Evolutionary conservation across 2,113 vertebrate species (phyloP).

Genomic region (Ailuropoda melanoleuca): DNA sequence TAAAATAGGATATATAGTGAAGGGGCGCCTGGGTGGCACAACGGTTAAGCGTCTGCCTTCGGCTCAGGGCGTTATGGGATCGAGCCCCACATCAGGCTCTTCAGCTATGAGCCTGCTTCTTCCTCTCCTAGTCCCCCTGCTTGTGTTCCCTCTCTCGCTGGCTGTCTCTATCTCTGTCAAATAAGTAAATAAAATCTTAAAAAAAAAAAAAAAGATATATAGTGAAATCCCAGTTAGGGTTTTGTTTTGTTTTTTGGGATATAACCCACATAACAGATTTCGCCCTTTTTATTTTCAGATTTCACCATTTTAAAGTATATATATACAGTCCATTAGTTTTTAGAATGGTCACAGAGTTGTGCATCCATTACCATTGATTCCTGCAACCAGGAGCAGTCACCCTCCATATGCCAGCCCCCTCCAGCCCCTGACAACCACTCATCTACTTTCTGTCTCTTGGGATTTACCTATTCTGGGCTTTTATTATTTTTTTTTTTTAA

Average conservation of each 20-base stretch:
- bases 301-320: background rate
- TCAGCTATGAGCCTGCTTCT: too few species aligned
- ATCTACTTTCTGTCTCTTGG: background rate
- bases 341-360: background rate
- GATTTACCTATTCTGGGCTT: background rate
- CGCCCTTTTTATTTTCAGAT: background rate
- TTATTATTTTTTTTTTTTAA: background rate
- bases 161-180: too few species aligned
- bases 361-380: background rate
- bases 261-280: background rate
- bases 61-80: too few species aligned
- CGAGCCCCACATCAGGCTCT: too few species aligned
- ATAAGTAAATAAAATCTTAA: too few species aligned
- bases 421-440: background rate
- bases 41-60: too few species aligned
- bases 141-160: too few species aligned
- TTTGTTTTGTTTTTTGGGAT: background rate
- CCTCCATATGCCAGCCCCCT: background rate
- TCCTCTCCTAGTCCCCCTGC: too few species aligned
- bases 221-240: background rate
- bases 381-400: background rate
- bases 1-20: background rate
- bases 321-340: background rate
- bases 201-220: too few species aligned
- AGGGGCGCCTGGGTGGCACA: too few species aligned